These are phyloP conservation scores for Taurulus bubalis DNA, from an alignment of 2,113 vertebrate genomes.

Conservation along the genomic window DNA sequence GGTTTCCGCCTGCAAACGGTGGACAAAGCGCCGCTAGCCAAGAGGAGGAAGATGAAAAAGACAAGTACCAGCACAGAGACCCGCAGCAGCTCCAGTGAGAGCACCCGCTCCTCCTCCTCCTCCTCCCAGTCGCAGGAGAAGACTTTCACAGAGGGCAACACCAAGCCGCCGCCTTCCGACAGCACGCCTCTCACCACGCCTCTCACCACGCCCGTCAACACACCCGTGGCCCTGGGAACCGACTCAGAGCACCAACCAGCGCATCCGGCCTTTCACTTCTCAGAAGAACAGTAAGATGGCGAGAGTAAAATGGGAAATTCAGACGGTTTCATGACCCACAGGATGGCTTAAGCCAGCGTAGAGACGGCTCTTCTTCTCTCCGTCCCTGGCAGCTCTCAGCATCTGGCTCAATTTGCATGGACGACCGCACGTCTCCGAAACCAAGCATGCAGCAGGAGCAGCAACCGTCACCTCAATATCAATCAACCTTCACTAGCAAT, in stretches of 20 bases:
- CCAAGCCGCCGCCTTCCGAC: slow-evolving; percentile 69
- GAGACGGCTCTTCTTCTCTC: slow-evolving; percentile 32
- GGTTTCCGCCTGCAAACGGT: slow-evolving; percentile 98
- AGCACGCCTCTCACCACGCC: slow-evolving; percentile 64
- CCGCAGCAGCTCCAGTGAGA: slow-evolving; percentile 97
- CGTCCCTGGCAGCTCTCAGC: slow-evolving; percentile 53
- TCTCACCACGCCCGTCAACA: slow-evolving; percentile 54
- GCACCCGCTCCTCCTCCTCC: slow-evolving; percentile 94
- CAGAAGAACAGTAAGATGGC: slow-evolving; percentile 67
- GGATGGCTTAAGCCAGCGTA: slow-evolving; percentile 20
- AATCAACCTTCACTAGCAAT: slow-evolving; percentile 74
- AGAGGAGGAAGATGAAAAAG: slow-evolving; percentile 99
- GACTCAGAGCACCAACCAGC: slow-evolving; percentile 71
- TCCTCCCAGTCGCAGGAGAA: slow-evolving; percentile 92
- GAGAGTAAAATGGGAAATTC: slow-evolving; percentile 10
- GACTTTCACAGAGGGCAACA: slow-evolving; percentile 70
- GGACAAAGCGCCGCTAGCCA: slow-evolving; percentile 89
- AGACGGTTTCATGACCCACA: slow-evolving; percentile 1
- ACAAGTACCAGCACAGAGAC: slow-evolving; percentile 98
- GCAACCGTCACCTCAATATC: slow-evolving; percentile 62
- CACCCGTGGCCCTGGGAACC: slow-evolving; percentile 57
- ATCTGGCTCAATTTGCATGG: slow-evolving; percentile 73
- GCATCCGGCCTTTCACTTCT: slow-evolving; percentile 78
- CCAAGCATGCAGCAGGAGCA: slow-evolving; percentile 77
- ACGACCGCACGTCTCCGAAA: slow-evolving; percentile 66